Percentiles rank a stretch among this genome's conserved stretches.
phyloP scores from a whole-genome alignment of 2,113 vertebrate species.

The Myotis brandtii region DNA sequence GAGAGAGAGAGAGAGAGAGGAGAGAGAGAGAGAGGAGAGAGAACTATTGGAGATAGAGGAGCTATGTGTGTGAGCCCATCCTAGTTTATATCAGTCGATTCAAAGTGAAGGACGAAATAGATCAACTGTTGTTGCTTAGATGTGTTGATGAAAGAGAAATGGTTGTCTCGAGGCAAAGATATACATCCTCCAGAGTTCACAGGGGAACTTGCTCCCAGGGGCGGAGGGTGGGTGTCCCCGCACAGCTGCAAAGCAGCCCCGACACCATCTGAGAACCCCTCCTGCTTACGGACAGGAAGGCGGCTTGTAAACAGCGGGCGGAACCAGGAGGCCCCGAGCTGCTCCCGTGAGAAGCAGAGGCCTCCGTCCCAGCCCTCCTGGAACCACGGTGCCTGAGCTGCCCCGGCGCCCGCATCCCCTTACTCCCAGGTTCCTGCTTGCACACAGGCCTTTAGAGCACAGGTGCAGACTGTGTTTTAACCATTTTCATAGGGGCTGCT shows the following conservation, averaged over 20 bases:
- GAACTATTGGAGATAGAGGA: not conserved
- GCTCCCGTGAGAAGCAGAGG: not conserved
- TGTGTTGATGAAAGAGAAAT: not conserved
- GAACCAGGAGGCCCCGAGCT: not conserved
- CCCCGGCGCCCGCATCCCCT: not conserved
- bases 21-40: not conserved
- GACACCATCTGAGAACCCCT: not conserved
- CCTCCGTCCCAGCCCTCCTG: no score
- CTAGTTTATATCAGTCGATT: not conserved
- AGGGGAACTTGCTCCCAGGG: not conserved
- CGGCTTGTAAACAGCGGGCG: not conserved
- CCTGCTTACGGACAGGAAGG: slow-evolving; percentile 28
- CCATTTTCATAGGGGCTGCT: not conserved
- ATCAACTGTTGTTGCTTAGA: not conserved
- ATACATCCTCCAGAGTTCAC: not conserved
- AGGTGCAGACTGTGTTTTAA: slow-evolving; percentile 5
- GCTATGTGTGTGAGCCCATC: not conserved
- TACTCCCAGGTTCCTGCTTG: not conserved
- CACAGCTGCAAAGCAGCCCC: slow-evolving; percentile 32
- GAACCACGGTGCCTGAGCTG: not conserved
- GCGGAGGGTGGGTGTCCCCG: not conserved
- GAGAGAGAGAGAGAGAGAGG: not conserved
- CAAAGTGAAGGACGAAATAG: not conserved
- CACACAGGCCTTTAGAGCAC: not conserved
- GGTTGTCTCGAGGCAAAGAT: not conserved